phyloP scores from a whole-genome alignment of 2,888 invertebrate species.

The Ectropis crepuscularia region DNA sequence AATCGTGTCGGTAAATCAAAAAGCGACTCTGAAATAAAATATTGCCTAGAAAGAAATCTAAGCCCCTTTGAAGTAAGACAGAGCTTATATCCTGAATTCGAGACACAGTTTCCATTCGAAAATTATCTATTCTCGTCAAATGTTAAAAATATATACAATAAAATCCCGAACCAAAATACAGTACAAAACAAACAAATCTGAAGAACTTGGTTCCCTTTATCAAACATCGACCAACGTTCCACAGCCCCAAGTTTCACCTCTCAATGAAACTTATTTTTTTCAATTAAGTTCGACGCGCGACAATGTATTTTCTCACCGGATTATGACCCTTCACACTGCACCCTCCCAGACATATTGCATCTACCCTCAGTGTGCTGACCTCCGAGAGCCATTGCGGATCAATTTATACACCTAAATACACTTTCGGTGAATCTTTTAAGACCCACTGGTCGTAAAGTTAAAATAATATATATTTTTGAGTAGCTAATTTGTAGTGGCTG shows the following conservation, averaged over 20 bases:
- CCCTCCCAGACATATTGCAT: constrained; percentile 72
- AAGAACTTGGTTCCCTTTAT: background rate
- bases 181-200: constrained; percentile 7
- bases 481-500: too few relatives aligned
- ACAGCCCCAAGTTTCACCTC: constrained; percentile 6
- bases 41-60: too few relatives aligned
- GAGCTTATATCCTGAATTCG: too few relatives aligned
- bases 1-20: background rate
- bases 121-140: too few relatives aligned
- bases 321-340: constrained; percentile 77
- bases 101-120: too few relatives aligned
- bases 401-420: constrained; percentile 68
- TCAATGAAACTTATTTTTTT: constrained; percentile 66
- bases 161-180: constrained; percentile 2
- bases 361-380: constrained; percentile 70
- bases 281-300: constrained; percentile 72
- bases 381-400: constrained; percentile 61
- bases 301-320: constrained; percentile 71
- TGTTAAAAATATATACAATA: background rate
- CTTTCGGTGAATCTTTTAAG: constrained; percentile 48
- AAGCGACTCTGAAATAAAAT: too few relatives aligned
- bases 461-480: too few relatives aligned
- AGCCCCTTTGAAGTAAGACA: too few relatives aligned
- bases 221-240: constrained; percentile 20
- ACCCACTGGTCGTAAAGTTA: constrained; percentile 17